These are phyloP conservation scores for Sylvietta virens DNA, from an alignment of 2,113 vertebrate species.

Conservation along the genomic window DNA sequence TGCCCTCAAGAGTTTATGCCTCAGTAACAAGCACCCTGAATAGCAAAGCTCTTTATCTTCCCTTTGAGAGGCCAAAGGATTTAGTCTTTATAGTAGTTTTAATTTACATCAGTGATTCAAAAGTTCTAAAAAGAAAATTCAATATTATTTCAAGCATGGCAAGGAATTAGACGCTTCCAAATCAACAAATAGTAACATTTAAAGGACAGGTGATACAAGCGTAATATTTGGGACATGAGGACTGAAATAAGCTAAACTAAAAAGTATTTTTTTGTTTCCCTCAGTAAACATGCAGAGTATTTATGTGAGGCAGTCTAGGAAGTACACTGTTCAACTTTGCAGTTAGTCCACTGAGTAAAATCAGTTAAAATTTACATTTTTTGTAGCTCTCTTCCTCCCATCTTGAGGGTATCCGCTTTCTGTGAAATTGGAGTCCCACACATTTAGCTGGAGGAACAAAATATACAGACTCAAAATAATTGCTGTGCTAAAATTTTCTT, in stretches of 20 bases:
- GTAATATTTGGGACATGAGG: not conserved
- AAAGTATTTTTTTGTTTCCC: not conserved
- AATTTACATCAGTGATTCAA: not conserved
- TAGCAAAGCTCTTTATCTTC: not conserved
- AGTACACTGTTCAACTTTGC: not conserved
- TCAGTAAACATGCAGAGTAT: not conserved
- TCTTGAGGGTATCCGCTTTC: conserved; percentile 72
- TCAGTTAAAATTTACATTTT: not conserved
- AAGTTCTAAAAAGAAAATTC: not conserved
- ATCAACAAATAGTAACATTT: not conserved
- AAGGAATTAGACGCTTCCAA: not conserved
- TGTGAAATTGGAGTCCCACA: conserved; percentile 73
- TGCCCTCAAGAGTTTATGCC: not conserved
- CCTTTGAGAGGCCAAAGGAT: not conserved
- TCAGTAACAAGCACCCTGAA: not conserved
- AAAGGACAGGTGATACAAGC: not conserved
- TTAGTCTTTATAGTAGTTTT: not conserved
- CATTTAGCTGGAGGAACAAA: conserved; percentile 47
- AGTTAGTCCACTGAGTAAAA: not conserved
- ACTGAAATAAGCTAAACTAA: not conserved
- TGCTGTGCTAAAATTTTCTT: not conserved
- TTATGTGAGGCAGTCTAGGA: not conserved
- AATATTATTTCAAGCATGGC: not conserved
- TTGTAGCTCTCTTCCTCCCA: conserved; percentile 64
- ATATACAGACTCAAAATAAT: conserved; percentile 24